Conservation (phyloP, 2,888 invertebrate species). For the Ceramica pisi region DNA sequence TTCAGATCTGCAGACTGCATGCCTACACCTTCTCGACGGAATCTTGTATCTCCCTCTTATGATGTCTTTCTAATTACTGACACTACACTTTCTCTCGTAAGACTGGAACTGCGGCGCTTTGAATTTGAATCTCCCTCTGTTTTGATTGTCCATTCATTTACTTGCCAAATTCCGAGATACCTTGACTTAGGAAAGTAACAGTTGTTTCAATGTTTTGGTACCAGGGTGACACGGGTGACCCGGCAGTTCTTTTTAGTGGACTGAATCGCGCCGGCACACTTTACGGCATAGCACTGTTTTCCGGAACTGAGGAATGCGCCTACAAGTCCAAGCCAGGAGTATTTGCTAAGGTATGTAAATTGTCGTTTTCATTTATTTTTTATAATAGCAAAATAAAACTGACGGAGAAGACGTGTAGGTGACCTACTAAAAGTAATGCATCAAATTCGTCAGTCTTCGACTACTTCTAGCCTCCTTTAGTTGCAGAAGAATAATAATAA, state of each 20-base stretch:
- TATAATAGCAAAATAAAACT: not conserved
- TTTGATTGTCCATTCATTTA: not conserved
- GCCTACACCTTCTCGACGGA: not conserved
- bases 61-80: not conserved
- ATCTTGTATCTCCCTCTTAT: not conserved
- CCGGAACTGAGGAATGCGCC: constrained; percentile 87
- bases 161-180: constrained; percentile 12
- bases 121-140: not conserved
- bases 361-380: not conserved
- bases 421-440: not conserved
- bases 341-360: constrained; percentile 87
- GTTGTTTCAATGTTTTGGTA: constrained; percentile 60
- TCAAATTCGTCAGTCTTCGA: not conserved
- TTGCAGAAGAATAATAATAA: not conserved
- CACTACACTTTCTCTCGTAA: not conserved
- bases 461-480: no score
- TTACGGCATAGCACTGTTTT: constrained; percentile 85
- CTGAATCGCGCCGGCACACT: constrained; percentile 83
- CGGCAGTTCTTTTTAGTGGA: constrained; percentile 86
- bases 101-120: not conserved
- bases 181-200: constrained; percentile 49
- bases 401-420: no score
- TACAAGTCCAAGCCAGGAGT: constrained; percentile 86
- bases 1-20: not conserved
- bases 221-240: constrained; percentile 88